These are phyloP conservation scores for Ceryle rudis DNA, from an alignment of 2,797 vertebrate genomes.

Conservation along the genomic window DNA sequence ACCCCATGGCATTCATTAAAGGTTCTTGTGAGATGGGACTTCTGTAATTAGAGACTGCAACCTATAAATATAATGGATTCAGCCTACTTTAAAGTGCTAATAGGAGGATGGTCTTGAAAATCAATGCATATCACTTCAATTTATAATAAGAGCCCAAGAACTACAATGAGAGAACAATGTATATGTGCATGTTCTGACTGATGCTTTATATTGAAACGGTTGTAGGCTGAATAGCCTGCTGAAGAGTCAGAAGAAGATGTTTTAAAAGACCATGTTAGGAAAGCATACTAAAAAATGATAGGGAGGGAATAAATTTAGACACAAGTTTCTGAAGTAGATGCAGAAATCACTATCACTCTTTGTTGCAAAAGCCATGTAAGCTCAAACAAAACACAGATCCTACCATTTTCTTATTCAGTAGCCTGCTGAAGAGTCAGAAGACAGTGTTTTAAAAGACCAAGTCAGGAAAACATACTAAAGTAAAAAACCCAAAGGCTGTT, in stretches of 20 bases:
- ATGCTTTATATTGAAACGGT: background rate
- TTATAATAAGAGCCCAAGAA: background rate
- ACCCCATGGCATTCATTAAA: constrained; percentile 31
- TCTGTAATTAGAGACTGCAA: constrained; percentile 25
- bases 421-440: background rate
- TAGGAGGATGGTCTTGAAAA: background rate
- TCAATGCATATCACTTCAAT: background rate
- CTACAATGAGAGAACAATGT: background rate
- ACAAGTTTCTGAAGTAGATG: background rate
- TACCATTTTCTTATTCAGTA: background rate
- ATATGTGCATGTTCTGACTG: background rate
- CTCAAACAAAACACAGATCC: background rate
- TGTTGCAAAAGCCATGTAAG: background rate
- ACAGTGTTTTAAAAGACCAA: background rate
- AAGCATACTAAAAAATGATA: background rate
- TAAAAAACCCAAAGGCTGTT: background rate
- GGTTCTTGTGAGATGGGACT: background rate
- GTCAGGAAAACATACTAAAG: background rate
- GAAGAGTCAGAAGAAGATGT: background rate
- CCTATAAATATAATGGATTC: constrained; percentile 20
- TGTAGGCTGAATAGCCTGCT: background rate
- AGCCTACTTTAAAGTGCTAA: background rate
- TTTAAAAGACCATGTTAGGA: background rate
- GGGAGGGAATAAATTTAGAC: background rate
- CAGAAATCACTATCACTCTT: background rate